Evolutionary conservation across 2,113 vertebrate genomes (phyloP).

Genomic region (Prionailurus viverrinus): DNA sequence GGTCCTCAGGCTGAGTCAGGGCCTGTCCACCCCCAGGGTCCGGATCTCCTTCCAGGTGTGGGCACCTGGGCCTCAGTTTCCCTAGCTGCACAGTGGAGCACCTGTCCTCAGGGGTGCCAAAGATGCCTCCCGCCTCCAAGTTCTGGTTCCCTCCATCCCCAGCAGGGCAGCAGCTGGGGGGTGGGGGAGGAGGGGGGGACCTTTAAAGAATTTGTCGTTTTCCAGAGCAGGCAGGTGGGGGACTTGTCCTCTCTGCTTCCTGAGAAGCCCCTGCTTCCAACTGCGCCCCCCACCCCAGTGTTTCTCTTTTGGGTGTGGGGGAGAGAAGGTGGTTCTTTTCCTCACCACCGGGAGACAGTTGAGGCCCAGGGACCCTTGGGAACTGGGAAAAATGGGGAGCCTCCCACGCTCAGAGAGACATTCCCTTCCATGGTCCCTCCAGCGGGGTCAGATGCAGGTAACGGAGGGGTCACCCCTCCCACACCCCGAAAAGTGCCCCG

Average conservation of each 20-base stretch:
- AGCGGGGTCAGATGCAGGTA: not conserved
- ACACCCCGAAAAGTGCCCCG: not conserved
- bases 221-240: not conserved
- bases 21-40: not conserved
- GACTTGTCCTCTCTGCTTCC: not conserved
- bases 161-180: not conserved
- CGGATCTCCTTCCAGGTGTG: not conserved
- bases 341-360: not conserved
- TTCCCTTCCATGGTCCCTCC: not conserved
- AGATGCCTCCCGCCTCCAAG: not conserved
- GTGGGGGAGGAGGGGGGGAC: no score
- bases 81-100: not conserved
- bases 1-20: not conserved
- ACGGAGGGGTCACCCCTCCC: not conserved
- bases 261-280: not conserved
- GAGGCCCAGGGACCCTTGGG: not conserved
- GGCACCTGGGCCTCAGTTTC: not conserved
- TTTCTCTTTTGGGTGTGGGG: not conserved
- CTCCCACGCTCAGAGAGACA: not conserved
- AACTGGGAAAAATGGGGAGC: not conserved
- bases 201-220: not conserved
- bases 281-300: fast-evolving
- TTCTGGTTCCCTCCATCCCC: not conserved
- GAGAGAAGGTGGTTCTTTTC: not conserved
- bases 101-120: not conserved